Evolutionary conservation across 53 echinoderm and acorn worm genomes (phyloP).

Genomic region (Crossaster papposus): DNA sequence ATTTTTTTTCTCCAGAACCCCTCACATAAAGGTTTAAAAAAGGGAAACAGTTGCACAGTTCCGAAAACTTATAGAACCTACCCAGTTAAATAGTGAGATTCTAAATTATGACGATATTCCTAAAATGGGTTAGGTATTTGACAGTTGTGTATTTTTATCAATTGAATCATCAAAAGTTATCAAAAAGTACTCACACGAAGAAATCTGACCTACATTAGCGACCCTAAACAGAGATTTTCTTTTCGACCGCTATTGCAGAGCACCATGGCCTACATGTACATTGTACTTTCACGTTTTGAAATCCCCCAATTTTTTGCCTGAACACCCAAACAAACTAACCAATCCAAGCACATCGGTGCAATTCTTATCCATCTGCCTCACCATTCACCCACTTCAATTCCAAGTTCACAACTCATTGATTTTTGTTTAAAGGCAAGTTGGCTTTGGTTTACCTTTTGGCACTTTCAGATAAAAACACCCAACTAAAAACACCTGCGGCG

Average conservation of each 20-base stretch:
- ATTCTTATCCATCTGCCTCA: conserved; percentile 16
- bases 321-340: conserved; percentile 18
- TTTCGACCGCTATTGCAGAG: neutral
- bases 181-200: neutral
- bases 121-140: too few species aligned
- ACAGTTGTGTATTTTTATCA: too few species aligned
- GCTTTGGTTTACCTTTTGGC: conserved; percentile 31
- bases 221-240: neutral
- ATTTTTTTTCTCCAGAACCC: too few species aligned
- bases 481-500: neutral
- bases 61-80: too few species aligned
- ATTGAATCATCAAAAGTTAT: too few species aligned
- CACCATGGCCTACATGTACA: neutral
- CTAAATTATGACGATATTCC: too few species aligned
- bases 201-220: neutral
- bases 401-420: conserved; percentile 31
- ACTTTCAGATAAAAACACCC: conserved; percentile 8
- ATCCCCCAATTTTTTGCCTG: conserved; percentile 2
- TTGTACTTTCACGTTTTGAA: neutral
- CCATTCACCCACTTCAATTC: conserved; percentile 9
- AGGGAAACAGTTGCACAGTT: too few species aligned
- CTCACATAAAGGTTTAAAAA: too few species aligned
- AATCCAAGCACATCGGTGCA: conserved; percentile 24
- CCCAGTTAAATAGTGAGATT: too few species aligned
- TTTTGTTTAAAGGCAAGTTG: neutral